Conservation (phyloP, 2,113 vertebrate species). For the Oncorhynchus kisutch region DNA sequence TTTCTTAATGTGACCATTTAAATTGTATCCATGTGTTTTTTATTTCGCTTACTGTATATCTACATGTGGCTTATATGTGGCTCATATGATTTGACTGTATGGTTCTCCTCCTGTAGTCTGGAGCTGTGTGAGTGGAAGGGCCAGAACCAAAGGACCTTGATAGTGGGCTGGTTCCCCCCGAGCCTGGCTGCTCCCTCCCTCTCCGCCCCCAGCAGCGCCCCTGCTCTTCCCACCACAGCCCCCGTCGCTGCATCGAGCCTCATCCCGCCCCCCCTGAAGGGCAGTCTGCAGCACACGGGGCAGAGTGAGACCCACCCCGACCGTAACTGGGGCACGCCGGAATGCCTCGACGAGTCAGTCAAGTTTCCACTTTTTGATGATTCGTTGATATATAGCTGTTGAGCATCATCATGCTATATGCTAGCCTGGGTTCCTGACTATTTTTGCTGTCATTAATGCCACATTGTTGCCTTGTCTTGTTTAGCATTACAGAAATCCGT, state of each 20-base stretch:
- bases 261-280: constrained; percentile 72
- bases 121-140: constrained; percentile 82
- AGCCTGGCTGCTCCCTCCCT: constrained; percentile 37
- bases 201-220: constrained; percentile 6
- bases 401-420: no score
- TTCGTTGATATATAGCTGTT: neutral
- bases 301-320: constrained; percentile 68
- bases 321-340: constrained; percentile 61
- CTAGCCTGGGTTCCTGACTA: neutral
- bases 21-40: no score
- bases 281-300: constrained; percentile 66
- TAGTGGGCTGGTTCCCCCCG: constrained; percentile 78
- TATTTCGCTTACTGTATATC: no score
- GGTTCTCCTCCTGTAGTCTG: constrained; percentile 56
- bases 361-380: neutral
- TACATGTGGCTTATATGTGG: no score
- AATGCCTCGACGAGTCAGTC: constrained; percentile 71
- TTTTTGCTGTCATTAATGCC: neutral
- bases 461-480: no score
- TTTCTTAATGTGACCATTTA: no score
- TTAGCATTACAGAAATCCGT: neutral
- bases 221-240: neutral
- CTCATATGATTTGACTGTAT: no score
- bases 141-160: constrained; percentile 81
- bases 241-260: neutral